These are phyloP conservation scores for Romanomermis culicivorax DNA, from an alignment of 2,888 invertebrate genomes.

Conservation along the genomic window DNA sequence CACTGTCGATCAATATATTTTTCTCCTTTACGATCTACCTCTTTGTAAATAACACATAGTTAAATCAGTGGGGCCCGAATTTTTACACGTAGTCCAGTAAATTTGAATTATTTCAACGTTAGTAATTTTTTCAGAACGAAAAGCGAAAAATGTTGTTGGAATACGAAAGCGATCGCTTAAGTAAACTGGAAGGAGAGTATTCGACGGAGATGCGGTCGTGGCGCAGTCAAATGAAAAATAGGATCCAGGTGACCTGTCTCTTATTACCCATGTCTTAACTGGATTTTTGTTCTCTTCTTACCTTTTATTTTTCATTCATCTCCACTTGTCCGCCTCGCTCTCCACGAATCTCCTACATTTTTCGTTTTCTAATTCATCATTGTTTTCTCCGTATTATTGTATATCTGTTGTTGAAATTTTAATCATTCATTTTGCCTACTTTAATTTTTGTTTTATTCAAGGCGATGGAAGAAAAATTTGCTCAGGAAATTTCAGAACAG, in stretches of 20 bases:
- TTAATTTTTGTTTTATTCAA: too few relatives aligned
- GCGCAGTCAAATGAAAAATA: conserved; percentile 67
- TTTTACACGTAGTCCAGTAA: too few relatives aligned
- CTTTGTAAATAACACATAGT: too few relatives aligned
- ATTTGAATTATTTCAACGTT: too few relatives aligned
- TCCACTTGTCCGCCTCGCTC: background rate
- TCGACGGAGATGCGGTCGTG: conserved; percentile 64
- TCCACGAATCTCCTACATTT: background rate
- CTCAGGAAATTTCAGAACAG: conserved; percentile 9
- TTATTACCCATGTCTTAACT: too few relatives aligned
- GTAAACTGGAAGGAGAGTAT: conserved; percentile 73
- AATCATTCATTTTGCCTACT: too few relatives aligned
- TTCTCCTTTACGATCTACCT: too few relatives aligned
- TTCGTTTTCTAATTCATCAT: background rate
- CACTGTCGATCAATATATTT: too few relatives aligned
- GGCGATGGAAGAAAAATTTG: conserved; percentile 9
- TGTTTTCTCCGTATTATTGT: too few relatives aligned
- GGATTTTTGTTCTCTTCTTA: background rate
- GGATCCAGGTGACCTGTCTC: conserved; percentile 60
- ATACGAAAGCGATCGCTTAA: conserved; percentile 75
- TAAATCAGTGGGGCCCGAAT: too few relatives aligned
- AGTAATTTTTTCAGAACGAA: conserved; percentile 34
- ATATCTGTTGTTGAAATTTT: too few relatives aligned
- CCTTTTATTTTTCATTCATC: background rate
- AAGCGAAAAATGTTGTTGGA: conserved; percentile 62